Evolutionary conservation across 1,140 invertebrate genomes (phyloP).

Genomic region (Camponotus vicinus): DNA sequence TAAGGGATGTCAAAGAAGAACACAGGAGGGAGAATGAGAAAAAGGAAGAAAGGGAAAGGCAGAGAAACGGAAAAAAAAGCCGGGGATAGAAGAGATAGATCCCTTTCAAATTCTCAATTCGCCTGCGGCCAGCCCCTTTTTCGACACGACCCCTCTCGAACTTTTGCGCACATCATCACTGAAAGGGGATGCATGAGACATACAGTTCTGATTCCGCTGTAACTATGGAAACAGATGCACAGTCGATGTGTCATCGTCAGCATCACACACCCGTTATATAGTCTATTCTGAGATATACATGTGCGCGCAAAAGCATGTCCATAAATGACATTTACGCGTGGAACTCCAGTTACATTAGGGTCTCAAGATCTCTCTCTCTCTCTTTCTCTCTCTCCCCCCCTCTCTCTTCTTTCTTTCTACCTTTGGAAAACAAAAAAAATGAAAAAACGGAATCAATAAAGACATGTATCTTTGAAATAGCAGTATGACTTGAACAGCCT

Average conservation of each 20-base stretch:
- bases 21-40: slow-evolving; percentile 1
- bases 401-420: no score
- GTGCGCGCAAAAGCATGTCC: slow-evolving; percentile 67
- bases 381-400: no score
- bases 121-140: slow-evolving; percentile 76
- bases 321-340: slow-evolving; percentile 71
- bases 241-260: slow-evolving; percentile 65
- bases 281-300: slow-evolving; percentile 35
- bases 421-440: slow-evolving; percentile 58
- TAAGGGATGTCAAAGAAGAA: slow-evolving; percentile 44
- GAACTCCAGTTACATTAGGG: slow-evolving; percentile 50
- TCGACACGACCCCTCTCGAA: slow-evolving; percentile 66
- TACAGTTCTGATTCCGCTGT: slow-evolving; percentile 70
- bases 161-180: slow-evolving; percentile 60
- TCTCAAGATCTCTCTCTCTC: neutral
- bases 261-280: slow-evolving; percentile 47
- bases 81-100: slow-evolving; percentile 60
- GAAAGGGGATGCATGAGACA: slow-evolving; percentile 64
- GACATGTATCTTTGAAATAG: slow-evolving; percentile 46
- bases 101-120: slow-evolving; percentile 81
- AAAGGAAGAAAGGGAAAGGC: slow-evolving; percentile 5
- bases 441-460: slow-evolving; percentile 62
- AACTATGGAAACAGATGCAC: slow-evolving; percentile 78
- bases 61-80: slow-evolving; percentile 22
- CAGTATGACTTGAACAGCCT: neutral